A percentile compares a stretch with the other conserved stretches of the same genome.
Evolutionary conservation across 2,113 vertebrate genomes (phyloP).

Genomic region (Pedionomus torquatus): DNA sequence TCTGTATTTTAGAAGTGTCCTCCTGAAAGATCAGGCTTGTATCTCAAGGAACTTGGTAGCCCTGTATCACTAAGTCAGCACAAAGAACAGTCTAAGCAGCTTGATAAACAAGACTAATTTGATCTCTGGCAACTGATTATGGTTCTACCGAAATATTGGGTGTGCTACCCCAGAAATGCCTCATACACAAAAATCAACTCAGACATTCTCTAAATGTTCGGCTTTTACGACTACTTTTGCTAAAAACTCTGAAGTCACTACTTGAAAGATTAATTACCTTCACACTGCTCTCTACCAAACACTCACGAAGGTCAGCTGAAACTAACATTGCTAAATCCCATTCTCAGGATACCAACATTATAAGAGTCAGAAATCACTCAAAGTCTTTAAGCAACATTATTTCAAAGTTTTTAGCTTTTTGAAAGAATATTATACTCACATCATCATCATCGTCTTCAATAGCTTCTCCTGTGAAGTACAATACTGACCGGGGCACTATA

Average conservation of each 20-base stretch:
- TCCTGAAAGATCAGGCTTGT: neutral
- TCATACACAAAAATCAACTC: neutral
- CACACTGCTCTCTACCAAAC: neutral
- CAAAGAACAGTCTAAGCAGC: neutral
- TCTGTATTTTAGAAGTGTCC: neutral
- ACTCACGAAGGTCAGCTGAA: neutral
- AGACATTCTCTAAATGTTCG: neutral
- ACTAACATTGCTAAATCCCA: neutral
- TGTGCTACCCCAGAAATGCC: neutral
- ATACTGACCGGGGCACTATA: constrained; percentile 93
- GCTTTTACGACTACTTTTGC: neutral
- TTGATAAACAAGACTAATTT: neutral
- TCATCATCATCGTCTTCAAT: constrained; percentile 98
- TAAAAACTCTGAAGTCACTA: neutral
- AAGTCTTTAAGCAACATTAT: neutral
- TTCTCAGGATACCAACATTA: neutral
- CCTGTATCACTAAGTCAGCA: neutral
- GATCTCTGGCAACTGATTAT: neutral
- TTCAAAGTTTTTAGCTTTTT: neutral
- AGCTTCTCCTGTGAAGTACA: constrained; percentile 98
- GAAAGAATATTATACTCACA: constrained; percentile 72
- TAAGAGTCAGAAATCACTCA: neutral
- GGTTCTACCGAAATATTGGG: neutral
- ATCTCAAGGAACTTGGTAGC: neutral
- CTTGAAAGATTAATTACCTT: neutral